Conservation (phyloP, 2,888 invertebrate species). For the Julus scandinavius region DNA sequence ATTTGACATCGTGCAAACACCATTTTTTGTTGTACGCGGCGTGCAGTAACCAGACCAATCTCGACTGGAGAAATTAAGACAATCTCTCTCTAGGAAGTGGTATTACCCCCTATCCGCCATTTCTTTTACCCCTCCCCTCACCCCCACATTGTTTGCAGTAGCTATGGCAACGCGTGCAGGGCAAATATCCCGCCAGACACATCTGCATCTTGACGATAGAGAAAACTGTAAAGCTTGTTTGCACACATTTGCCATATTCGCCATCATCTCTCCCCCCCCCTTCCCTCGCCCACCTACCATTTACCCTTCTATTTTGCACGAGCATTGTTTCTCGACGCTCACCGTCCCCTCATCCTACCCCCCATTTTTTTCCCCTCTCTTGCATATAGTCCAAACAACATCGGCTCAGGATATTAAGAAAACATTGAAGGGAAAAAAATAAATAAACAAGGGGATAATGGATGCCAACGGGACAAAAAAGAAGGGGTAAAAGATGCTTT, state of each 20-base stretch:
- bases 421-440: slow-evolving; percentile 33
- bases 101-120: slow-evolving; percentile 15
- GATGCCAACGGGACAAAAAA: slow-evolving; percentile 27
- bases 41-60: slow-evolving; percentile 34
- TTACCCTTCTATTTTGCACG: slow-evolving; percentile 21
- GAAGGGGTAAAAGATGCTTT: slow-evolving; percentile 33
- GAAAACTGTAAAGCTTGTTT: slow-evolving; percentile 42
- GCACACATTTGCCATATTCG: slow-evolving; percentile 42
- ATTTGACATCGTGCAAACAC: background rate
- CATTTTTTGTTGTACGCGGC: background rate
- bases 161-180: slow-evolving; percentile 17
- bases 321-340: slow-evolving; percentile 14
- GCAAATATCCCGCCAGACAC: slow-evolving; percentile 39
- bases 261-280: background rate
- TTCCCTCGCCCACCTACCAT: background rate
- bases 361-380: background rate
- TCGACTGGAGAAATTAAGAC: slow-evolving; percentile 39
- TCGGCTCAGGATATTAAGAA: slow-evolving; percentile 33
- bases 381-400: slow-evolving; percentile 14
- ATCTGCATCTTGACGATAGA: slow-evolving; percentile 42
- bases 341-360: background rate
- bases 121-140: slow-evolving; percentile 13
- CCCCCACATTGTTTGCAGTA: slow-evolving; percentile 38
- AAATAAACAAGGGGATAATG: slow-evolving; percentile 33
- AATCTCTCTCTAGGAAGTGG: slow-evolving; percentile 38